Conservation (phyloP, 2,797 vertebrate genomes). For the Mormyrops attenuatus region DNA sequence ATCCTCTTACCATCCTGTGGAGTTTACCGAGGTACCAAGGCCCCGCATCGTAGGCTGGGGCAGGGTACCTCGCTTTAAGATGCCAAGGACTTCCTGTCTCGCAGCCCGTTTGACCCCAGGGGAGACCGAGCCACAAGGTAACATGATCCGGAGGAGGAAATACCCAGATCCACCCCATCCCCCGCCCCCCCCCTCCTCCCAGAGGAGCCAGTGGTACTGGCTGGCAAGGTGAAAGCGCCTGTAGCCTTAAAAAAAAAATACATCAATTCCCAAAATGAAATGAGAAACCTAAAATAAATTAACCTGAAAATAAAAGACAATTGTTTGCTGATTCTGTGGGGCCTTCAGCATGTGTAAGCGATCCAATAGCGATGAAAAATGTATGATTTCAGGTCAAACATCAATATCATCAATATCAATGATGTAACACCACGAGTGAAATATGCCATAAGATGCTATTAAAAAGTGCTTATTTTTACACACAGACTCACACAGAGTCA, state of each 20-base stretch:
- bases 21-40: neutral
- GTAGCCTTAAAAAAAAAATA: neutral
- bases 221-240: neutral
- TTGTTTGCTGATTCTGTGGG: neutral
- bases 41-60: neutral
- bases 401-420: neutral
- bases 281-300: neutral
- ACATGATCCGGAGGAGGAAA: conserved; percentile 4
- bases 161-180: neutral
- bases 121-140: neutral
- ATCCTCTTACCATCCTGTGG: conserved; percentile 14
- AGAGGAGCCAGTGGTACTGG: neutral
- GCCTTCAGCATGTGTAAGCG: neutral
- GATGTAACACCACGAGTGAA: neutral
- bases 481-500: neutral
- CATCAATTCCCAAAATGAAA: neutral
- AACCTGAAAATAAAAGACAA: neutral
- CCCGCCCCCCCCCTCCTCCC: neutral
- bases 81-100: conserved; percentile 10
- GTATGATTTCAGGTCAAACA: neutral
- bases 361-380: neutral
- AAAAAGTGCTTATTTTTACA: neutral
- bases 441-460: neutral
- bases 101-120: neutral
- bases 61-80: neutral